Evolutionary conservation across 2,113 vertebrate species (phyloP).

Genomic region (Psittacula cyanocephala): DNA sequence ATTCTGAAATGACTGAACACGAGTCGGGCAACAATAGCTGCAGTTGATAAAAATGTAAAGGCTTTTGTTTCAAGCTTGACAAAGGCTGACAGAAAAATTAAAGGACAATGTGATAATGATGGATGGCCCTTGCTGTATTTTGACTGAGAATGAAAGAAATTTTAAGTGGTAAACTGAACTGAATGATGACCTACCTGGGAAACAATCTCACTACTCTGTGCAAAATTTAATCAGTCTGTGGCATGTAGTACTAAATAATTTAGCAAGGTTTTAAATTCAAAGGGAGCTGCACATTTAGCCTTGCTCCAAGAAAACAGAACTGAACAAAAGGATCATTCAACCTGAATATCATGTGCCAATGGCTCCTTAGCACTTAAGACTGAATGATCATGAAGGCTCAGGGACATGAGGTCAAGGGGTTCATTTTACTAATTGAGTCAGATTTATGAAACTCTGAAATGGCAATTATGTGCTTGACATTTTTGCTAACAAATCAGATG

Average conservation of each 20-base stretch:
- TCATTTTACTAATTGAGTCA: conserved; percentile 53
- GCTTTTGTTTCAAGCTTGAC: conserved; percentile 62
- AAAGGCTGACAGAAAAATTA: conserved; percentile 68
- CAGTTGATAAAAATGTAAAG: conserved; percentile 51
- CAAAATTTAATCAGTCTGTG: conserved; percentile 66
- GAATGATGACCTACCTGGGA: conserved; percentile 68
- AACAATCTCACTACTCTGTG: conserved; percentile 54
- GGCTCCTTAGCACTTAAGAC: conserved; percentile 5
- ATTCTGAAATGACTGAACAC: conserved; percentile 49
- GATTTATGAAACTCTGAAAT: conserved; percentile 61
- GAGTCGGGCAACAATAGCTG: conserved; percentile 38
- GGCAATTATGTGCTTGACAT: conserved; percentile 60
- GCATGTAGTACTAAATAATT: conserved; percentile 67
- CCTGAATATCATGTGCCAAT: conserved; percentile 39
- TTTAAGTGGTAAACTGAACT: conserved; percentile 65
- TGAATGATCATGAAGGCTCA: conserved; percentile 39
- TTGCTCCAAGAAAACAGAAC: background rate
- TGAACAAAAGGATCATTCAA: conserved; percentile 42
- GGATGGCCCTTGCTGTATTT: conserved; percentile 46
- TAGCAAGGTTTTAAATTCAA: conserved; percentile 65
- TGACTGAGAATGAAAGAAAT: conserved; percentile 54
- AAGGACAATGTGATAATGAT: conserved; percentile 65
- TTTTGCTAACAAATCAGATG: conserved; percentile 42
- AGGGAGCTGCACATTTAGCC: conserved; percentile 57
- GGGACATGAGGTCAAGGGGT: conserved; percentile 31